Evolutionary conservation across 1,140 invertebrate species (phyloP).

Genomic region (Euglossa dilemma): DNA sequence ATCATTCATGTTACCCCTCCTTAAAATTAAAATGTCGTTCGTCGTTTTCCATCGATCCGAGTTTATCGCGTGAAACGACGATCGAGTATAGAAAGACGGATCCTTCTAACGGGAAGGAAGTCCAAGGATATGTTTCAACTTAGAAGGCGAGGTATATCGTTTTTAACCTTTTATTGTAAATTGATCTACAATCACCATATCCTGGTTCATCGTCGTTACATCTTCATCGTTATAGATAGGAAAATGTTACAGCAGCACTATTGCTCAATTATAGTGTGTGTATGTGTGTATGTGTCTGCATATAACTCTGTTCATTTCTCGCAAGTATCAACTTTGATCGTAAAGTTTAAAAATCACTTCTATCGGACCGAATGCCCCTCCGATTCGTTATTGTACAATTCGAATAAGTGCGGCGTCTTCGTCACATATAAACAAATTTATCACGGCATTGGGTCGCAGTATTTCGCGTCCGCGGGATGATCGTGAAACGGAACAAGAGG

Average conservation of each 20-base stretch:
- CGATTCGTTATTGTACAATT: slow-evolving; percentile 41
- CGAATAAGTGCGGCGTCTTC: slow-evolving; percentile 4
- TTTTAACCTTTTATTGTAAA: slow-evolving; percentile 78
- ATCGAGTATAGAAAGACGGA: slow-evolving; percentile 14
- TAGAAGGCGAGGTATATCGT: slow-evolving; percentile 51
- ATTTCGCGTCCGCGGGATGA: not conserved
- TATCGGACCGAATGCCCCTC: not conserved
- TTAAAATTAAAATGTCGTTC: slow-evolving; percentile 9
- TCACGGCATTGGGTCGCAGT: not conserved
- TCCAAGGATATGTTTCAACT: slow-evolving; percentile 55
- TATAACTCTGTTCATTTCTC: slow-evolving; percentile 29
- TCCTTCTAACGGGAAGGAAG: slow-evolving; percentile 41
- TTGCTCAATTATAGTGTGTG: slow-evolving; percentile 50
- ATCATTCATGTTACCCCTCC: slow-evolving; percentile 2
- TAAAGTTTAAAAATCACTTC: slow-evolving; percentile 15
- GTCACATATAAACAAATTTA: not conserved
- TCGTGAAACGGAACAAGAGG: slow-evolving; percentile 45
- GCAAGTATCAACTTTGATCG: slow-evolving; percentile 1
- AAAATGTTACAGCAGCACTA: slow-evolving; percentile 72
- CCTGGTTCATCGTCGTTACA: slow-evolving; percentile 72
- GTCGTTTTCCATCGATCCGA: not conserved
- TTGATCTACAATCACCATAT: slow-evolving; percentile 75
- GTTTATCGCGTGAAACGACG: slow-evolving; percentile 19
- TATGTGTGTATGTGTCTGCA: slow-evolving; percentile 20
- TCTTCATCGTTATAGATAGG: slow-evolving; percentile 75